These are phyloP conservation scores for Neomicropteryx cornuta DNA, from an alignment of 1,140 invertebrate genomes.

Conservation along the genomic window DNA sequence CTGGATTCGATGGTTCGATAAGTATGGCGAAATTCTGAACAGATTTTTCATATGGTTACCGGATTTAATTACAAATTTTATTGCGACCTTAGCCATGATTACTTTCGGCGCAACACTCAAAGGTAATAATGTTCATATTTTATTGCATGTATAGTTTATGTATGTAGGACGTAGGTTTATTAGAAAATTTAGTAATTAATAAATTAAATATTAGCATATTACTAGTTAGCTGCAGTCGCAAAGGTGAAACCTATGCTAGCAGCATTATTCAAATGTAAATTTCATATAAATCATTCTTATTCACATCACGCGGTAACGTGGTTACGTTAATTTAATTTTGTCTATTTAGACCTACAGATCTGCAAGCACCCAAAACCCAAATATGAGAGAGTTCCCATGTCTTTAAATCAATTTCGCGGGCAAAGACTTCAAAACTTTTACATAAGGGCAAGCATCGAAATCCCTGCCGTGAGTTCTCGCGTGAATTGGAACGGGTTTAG, in stretches of 20 bases:
- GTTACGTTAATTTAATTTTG: too few species aligned
- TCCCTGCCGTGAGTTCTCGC: too few species aligned
- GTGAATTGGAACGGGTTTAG: too few species aligned
- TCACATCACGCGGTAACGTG: not conserved
- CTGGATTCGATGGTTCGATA: conserved; percentile 44
- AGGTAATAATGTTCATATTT: conserved; percentile 26
- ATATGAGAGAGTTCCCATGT: too few species aligned
- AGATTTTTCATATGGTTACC: conserved; percentile 41
- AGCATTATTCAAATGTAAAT: not conserved
- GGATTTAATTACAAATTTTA: conserved; percentile 35
- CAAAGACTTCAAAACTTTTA: too few species aligned
- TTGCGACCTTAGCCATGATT: conserved; percentile 44
- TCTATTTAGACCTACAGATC: too few species aligned
- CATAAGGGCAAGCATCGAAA: too few species aligned
- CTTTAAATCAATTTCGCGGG: too few species aligned
- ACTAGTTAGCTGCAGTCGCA: not conserved
- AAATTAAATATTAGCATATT: not conserved
- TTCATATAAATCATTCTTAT: not conserved
- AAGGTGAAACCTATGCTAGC: not conserved
- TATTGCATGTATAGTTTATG: not conserved
- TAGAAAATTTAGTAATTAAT: not conserved
- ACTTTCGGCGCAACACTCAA: conserved; percentile 43
- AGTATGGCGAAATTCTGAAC: conserved; percentile 37
- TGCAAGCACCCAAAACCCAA: too few species aligned
- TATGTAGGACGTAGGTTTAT: not conserved